These are phyloP conservation scores for Cactoblastis cactorum DNA, from an alignment of 2,888 invertebrate species.

Conservation along the genomic window DNA sequence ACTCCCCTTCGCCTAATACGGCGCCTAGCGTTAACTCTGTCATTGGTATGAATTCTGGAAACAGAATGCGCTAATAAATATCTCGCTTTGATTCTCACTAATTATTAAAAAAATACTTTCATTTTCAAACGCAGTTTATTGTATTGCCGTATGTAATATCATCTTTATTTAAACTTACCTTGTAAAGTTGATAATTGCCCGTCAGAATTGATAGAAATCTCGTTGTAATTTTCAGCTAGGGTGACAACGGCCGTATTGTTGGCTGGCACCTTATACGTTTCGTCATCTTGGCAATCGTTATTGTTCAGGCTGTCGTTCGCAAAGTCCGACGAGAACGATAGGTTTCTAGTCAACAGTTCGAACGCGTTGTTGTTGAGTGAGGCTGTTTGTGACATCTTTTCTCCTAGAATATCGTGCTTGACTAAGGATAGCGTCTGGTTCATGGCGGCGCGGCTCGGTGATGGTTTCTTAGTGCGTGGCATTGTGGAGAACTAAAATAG, in stretches of 20 bases:
- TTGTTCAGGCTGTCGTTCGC: conserved; percentile 74
- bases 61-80: too few relatives aligned
- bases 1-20: conserved; percentile 93
- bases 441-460: conserved; percentile 60
- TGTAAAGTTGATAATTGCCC: conserved; percentile 70
- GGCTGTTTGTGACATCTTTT: conserved; percentile 36
- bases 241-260: conserved; percentile 59
- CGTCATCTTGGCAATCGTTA: conserved; percentile 55
- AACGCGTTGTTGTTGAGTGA: conserved; percentile 60
- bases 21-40: conserved; percentile 83
- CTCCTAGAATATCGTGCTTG: conserved; percentile 64
- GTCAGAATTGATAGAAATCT: conserved; percentile 68
- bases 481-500: conserved; percentile 80
- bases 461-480: conserved; percentile 78
- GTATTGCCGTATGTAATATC: background rate
- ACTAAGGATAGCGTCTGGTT: conserved; percentile 66
- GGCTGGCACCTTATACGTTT: conserved; percentile 71
- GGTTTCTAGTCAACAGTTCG: conserved; percentile 66
- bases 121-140: too few relatives aligned
- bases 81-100: too few relatives aligned
- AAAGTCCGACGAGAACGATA: conserved; percentile 73
- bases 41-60: conserved; percentile 82
- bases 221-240: conserved; percentile 69
- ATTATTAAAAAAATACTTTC: too few relatives aligned
- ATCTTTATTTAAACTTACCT: conserved; percentile 42